Evolutionary conservation across 2,113 vertebrate genomes (phyloP), one percentile per base, ranked within the genome.

Genomic region (Misgurnus anguillicaudatus): DNA sequence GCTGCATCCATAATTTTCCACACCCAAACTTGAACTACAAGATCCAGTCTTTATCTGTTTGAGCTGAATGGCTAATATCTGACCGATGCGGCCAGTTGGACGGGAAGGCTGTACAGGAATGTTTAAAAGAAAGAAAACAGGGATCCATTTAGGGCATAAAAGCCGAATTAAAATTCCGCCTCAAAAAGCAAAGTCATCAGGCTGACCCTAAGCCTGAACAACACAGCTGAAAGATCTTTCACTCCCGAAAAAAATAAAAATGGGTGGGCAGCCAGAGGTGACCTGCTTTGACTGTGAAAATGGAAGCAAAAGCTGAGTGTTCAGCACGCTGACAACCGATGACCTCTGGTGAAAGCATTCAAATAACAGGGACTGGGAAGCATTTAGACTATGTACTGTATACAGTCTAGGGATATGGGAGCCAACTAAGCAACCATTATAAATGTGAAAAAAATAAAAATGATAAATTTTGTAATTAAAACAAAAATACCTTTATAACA

Each of bases 61-160:
- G 51, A 62, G 63, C 57, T 42, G 80, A 81, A 80, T 87, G 84
- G 85, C 90, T 89, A 90, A 80, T 74, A 77, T 38, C 76, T 78
- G 87, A 86, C 82, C 83, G 47, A 77, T 38, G 67, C 41, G 31
- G 82, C 42, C 45, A 58, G 51, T 71, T 69, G 78, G 53, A 71
- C 61, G 63, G 73, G 68, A 21, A 66, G 14, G 9, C 47, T 31
- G 36, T 62, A 11, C 55, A 8, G 51, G 66, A 64, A 72, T 36
- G 61, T 13, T 66, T 53, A 48, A 55, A 14, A 58, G 51, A 67
- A n/a, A 62, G 14, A 74, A 81, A 75, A 38, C 21, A 19, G 21
- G n/a, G 45, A 70, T 72, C 9, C 21, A 11, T 77, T 82, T 61
- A 75, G 9, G 60, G 51, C 38, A 80, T 61, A 41, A 78, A 74